Base-by-base conservation (phyloP, 2,797 vertebrate genomes). In the Gymnothorax javanicus region DNA sequence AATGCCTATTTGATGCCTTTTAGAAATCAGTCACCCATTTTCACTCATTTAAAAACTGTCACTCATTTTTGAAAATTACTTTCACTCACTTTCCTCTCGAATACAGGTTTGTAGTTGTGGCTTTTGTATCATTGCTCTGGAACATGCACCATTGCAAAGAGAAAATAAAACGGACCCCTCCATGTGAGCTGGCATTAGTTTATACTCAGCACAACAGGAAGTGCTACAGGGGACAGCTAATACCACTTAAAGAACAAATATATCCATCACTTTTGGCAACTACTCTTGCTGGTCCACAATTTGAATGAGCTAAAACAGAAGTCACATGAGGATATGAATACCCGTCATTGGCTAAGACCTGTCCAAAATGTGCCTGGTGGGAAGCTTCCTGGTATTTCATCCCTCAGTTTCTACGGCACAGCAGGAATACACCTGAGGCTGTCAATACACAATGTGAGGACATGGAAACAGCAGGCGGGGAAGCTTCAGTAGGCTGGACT, bases 391-490 rank as follows among this genome's bases (percentile, higher is more conserved):
- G 13, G 27, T 33, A 27, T 73, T 43, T 73, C 69, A 33, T 73
- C 27, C 69, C 33, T 43, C 69, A 15, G 69, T 12, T 73, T 73
- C 27, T 15, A 43, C 11, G 4, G 25, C 43, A 20, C 33, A 20
- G 43, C 43, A 7, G 43, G 52, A 77, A 77, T 7, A 20, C 73
- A 77, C 43, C 33, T 77, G 15, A 17, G 73, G 43, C 12, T 20
- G 33, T 77, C 33, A 50, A 77, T 20, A 52, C 33, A 12, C 69
- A 33, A 73, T 15, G 27, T 7, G 33, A 77, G 73, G 33, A 50
- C 73, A 43, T 77, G 33, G 52, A 43, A 50, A 77, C 73, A 77
- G 73, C 73, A 77, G 73, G 73, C 73, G 20, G 73, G 73, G 73
- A 77, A 43, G 73, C 33, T 77, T 50, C 73, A 20, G 73, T 52